Conservation (phyloP, 2,888 invertebrate species). For the Agriopis leucophaearia region DNA sequence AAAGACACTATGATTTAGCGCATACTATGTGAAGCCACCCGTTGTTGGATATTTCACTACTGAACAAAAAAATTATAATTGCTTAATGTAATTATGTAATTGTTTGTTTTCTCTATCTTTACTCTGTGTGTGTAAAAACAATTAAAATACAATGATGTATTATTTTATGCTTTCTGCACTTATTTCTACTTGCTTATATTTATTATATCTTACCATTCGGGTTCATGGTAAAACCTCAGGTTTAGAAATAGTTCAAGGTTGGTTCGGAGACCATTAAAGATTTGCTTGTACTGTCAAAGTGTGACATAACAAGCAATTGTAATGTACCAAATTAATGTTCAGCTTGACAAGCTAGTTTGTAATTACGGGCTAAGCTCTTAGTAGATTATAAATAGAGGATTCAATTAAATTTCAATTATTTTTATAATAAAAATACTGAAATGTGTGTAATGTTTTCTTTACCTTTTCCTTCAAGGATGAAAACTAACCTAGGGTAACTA, state of each 20-base stretch:
- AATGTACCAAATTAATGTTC: constrained; percentile 45
- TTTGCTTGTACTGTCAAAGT: constrained; percentile 15
- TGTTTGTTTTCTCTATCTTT: neutral
- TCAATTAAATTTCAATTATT: constrained; percentile 81
- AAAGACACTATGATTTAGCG: too few species aligned
- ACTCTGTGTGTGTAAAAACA: neutral
- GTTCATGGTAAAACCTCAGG: constrained; percentile 7
- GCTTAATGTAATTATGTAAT: too few species aligned
- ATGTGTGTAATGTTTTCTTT: constrained; percentile 47
- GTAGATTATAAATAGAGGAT: constrained; percentile 67
- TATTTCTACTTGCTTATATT: constrained; percentile 13
- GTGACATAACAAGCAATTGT: constrained; percentile 33
- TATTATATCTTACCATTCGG: constrained; percentile 13
- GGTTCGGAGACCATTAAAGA: constrained; percentile 35
- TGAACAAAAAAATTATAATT: too few species aligned
- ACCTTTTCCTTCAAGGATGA: neutral
- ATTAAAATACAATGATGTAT: neutral
- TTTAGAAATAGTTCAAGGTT: constrained; percentile 26
- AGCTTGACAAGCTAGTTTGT: constrained; percentile 76
- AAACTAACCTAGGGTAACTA: too few species aligned
- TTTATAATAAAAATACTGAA: constrained; percentile 76
- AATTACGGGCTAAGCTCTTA: constrained; percentile 75
- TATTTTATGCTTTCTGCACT: constrained; percentile 13
- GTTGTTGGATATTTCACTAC: too few species aligned
- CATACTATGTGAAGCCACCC: too few species aligned